phyloP scores from a whole-genome alignment of 1,140 invertebrate genomes.

The Drosophila serrata region DNA sequence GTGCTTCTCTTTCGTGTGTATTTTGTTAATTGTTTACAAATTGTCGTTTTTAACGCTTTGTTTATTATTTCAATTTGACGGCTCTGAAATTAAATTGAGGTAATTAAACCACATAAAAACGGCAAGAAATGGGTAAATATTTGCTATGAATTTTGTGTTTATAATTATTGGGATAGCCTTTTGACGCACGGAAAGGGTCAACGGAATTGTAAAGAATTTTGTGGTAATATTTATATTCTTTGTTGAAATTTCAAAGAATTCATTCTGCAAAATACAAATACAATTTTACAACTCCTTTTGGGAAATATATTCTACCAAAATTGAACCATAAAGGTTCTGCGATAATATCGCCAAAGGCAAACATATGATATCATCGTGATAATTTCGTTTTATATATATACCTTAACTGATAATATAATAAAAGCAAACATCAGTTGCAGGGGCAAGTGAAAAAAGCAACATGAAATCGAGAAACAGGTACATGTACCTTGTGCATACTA shows the following conservation, averaged over 20 bases:
- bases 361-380: constrained; percentile 66
- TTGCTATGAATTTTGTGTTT: constrained; percentile 57
- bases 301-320: neutral
- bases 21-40: constrained; percentile 70
- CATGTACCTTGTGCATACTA: constrained; percentile 18
- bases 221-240: neutral
- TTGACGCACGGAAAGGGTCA: constrained; percentile 57
- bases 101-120: constrained; percentile 59
- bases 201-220: constrained; percentile 23
- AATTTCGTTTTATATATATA: constrained; percentile 33
- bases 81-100: constrained; percentile 61
- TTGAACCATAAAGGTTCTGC: constrained; percentile 15
- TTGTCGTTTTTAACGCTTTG: constrained; percentile 62
- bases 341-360: constrained; percentile 38
- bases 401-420: constrained; percentile 75
- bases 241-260: neutral
- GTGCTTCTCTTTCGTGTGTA: constrained; percentile 10
- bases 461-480: constrained; percentile 28
- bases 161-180: constrained; percentile 16
- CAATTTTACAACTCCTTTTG: neutral
- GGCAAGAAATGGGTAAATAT: constrained; percentile 54
- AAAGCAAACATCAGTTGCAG: constrained; percentile 62
- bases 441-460: constrained; percentile 15
- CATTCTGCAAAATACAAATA: neutral
- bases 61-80: constrained; percentile 67